A percentile compares a stretch with the other conserved stretches of the same genome.
These are phyloP conservation scores for Crambe crambe DNA, from an alignment of 37 sponge, comb jelly and placozoan genomes.

Conservation along the genomic window DNA sequence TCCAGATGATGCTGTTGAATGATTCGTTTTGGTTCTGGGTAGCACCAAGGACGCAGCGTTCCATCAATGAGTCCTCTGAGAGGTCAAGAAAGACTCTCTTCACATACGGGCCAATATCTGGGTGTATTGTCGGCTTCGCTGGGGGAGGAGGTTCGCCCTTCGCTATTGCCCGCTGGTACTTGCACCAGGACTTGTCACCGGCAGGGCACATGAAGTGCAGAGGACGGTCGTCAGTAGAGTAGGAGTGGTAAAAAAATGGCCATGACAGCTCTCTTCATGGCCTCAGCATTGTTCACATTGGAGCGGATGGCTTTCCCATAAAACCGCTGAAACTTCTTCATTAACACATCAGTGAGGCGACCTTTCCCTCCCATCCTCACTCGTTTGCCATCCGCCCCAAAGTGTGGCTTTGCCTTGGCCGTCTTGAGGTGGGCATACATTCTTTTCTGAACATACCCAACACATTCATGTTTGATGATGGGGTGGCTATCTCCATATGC, in stretches of 20 bases:
- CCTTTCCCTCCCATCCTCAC: conserved; percentile 7
- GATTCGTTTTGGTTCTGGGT: conserved; percentile 18
- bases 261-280: conserved; percentile 13
- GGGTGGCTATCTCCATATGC: background rate
- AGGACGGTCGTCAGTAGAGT: background rate
- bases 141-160: background rate
- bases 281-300: background rate
- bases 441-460: conserved; percentile 1
- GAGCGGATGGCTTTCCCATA: conserved; percentile 13
- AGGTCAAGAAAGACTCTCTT: background rate
- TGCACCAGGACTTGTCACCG: conserved; percentile 1
- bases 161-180: background rate
- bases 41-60: conserved; percentile 1
- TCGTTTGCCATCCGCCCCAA: background rate
- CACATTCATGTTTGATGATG: background rate
- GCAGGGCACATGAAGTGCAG: conserved; percentile 1
- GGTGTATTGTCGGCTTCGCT: background rate
- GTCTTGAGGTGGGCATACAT: background rate
- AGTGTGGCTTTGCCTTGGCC: background rate
- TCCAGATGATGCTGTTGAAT: conserved; percentile 20
- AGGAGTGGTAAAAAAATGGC: conserved; percentile 1
- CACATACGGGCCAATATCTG: background rate
- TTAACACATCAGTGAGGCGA: background rate
- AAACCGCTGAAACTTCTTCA: background rate
- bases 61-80: background rate